Evolutionary conservation across 2,113 vertebrate species (phyloP), one percentile per base, ranked within the genome.

Genomic region (Helogale parvula): DNA sequence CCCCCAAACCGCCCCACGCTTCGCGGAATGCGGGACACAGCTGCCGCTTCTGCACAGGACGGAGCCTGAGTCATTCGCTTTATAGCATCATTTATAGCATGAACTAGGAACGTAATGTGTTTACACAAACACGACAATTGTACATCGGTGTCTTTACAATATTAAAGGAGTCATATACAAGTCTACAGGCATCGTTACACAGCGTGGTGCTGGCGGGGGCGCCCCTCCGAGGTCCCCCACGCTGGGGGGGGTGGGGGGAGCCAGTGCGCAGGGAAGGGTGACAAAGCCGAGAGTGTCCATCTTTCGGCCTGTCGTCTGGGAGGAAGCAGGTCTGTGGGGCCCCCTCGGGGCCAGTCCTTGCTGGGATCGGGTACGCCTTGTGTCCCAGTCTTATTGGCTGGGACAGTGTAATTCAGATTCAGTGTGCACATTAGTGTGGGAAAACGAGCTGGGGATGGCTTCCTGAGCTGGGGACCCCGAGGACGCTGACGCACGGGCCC

Each of bases 91-190:
- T 98, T 99, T 98, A 98, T 99, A 98, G 98, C 97, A 98, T 98
- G 98, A 98, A 98, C 98, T 97, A 96, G 97, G 98, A 98, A 98
- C 94, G 98, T 98, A 98, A 98, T 98, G 98, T 98, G 98, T 98
- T 98, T 98, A 98, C 98, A 99, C 98, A 98, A 98, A 98, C 98
- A 96, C 93, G 79, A 98, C 98, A 99, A 98, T 98, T 98, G 98
- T 98, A 98, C 98, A 98, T 98, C 98, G 95, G 97, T 96, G 98
- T 99, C 98, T 99, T 99, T 99, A 99, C 99, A 99, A 99, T 98
- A 99, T 99, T 98, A 98, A 98, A 98, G 98, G 98, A 98, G 93
- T 99, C 98, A 98, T 99, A 98, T 99, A 99, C 99, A 99, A 98
- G 98, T 99, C 99, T 99, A 99, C 98, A 99, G 98, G 98, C 98